Base-by-base conservation (phyloP, 2,113 vertebrate species). In the Prionailurus bengalensis region DNA sequence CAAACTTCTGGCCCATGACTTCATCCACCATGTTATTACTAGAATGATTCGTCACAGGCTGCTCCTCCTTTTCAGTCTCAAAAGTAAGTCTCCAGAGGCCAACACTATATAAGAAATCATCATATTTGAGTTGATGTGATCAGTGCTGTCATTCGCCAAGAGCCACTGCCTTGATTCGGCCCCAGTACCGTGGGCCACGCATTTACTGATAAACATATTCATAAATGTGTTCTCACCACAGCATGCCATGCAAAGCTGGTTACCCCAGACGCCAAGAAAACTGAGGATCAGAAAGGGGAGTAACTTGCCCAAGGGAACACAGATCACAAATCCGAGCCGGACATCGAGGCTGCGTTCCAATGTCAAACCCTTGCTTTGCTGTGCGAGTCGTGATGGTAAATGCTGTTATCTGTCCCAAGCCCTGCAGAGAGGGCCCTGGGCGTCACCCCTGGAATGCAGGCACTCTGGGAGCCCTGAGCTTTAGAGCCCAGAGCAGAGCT, bases 161-260 rank as follows among this genome's bases (percentile, higher is more conserved):
- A 0, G 17, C 2, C 0, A 0, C 4, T 1, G 0, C 19, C 1
- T 1, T 1, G 61, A 85, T 33, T 68, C 1, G 31, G 48, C 6
- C 7, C 65, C 53, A 12, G n/a, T 1, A 3, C 1, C 1, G 4
- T 23, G 23, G 68, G 55, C 78, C 25, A 27, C 45, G 12, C 0
- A 0, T 9, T 27, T 4, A 4, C 27, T 17, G 19, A 1, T 13
- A 14, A 10, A 4, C 36, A 74, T 13, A 74, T 23, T 39, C 4
- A 14, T 14, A 14, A 42, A 42, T 27, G 36, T 42, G 71, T 55
- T 4, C 9, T 25, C 8, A 0, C 39, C n/a, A 27, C 55, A 0
- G 13, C n/a, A 4, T 7, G n/a, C 7, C 42, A 0, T 8, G 14
- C 12, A 0, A 6, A 16, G 2, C 3, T 7, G 13, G 39, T 7